phyloP scores from a whole-genome alignment of 2,797 vertebrate genomes.

The Sebastes jordani region DNA sequence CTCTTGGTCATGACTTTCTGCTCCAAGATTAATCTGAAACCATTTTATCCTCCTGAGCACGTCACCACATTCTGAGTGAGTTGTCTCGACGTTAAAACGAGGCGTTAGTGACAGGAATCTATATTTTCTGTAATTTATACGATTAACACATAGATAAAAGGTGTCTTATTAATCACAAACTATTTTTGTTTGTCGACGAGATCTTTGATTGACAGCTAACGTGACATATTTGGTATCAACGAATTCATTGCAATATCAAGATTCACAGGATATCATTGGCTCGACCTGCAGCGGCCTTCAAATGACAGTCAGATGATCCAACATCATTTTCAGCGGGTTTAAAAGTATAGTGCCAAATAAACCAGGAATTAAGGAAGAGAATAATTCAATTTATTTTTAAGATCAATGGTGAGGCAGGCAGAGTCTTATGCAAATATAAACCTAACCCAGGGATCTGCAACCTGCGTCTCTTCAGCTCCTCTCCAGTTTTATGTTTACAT shows the following conservation, averaged over 20 bases:
- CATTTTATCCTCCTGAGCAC: constrained; percentile 15
- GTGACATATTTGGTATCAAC: no score
- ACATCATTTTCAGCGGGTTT: no score
- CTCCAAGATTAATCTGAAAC: constrained; percentile 42
- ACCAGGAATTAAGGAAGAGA: no score
- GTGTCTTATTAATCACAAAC: not conserved
- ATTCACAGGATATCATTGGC: no score
- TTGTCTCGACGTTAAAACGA: not conserved
- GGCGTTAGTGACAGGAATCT: not conserved
- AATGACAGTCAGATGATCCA: no score
- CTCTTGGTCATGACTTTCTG: constrained; percentile 49
- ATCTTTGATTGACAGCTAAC: constrained; percentile 5
- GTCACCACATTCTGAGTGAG: constrained; percentile 6
- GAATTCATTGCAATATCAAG: rapidly evolving
- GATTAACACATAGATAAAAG: not conserved
- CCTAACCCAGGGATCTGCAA: no score
- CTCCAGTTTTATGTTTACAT: no score
- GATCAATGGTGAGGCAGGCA: no score
- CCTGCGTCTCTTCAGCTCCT: no score
- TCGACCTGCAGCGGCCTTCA: no score
- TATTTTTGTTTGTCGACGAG: not conserved
- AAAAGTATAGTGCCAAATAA: no score
- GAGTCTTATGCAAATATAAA: no score
- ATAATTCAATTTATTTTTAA: rapidly evolving
- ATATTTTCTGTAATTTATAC: not conserved